Base-by-base conservation (phyloP, 2,888 invertebrate genomes). In the Nemotelus nigrinus region DNA sequence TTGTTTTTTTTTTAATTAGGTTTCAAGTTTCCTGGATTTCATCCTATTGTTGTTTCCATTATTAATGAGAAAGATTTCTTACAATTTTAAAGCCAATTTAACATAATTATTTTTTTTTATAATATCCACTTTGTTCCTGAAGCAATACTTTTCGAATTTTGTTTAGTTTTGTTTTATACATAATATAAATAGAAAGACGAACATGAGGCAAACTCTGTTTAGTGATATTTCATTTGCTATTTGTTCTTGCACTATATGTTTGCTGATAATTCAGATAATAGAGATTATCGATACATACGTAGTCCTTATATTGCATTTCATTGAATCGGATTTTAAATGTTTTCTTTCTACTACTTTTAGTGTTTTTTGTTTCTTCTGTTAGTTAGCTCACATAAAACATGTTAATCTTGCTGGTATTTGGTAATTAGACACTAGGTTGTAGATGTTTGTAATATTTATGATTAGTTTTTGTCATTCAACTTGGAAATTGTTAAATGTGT, bases 131-230 rank as follows among this genome's bases (percentile, higher is more conserved):
- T 41, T 74, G 4, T 74, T 74, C 48, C 58, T 60, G 60, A 60
- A 74, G 60, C 74, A 74, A 57, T 57, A 41, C 44, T 58, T 60
- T 60, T 39, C 72, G 8, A 58, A 72, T 60, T 1, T 60, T 50
- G 41, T 7, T 55, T 47, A 5, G 39, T 50, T 53, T 50, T 70
- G 7, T 65, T 68, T 43, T 53, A 68, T 47, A 65, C 25, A 8
- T 65, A 68, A 48, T 60, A 48, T 60, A 39, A 74, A 58, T 60
- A 50, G 48, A 60, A 63, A 74, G 47, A 60, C 60, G 57, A 74
- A 60, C 50, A 74, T 74, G 74, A 74, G 74, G 74, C 74, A 60
- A 74, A 74, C 41, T 10, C 50, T 58, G 4, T 3, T 72, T 74
- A 70, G 74, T 74, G 60, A 63, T 60, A 47, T 68, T 25, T 25